Evolutionary conservation across 2,113 vertebrate genomes (phyloP), one percentile per base, ranked within the genome.

Genomic region (Bubo bubo): DNA sequence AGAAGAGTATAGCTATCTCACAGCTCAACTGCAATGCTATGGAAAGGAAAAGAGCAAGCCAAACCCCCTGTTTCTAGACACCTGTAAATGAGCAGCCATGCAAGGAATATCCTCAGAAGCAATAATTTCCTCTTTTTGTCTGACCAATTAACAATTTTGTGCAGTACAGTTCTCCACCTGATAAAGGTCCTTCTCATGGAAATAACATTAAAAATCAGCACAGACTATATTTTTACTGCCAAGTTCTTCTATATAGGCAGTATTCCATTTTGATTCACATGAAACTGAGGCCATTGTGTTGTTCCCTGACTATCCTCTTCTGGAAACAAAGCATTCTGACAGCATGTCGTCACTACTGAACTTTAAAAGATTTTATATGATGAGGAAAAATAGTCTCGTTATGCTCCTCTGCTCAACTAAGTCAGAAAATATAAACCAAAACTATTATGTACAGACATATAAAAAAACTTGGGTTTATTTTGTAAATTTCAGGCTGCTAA

Each of bases 181-280:
- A 83, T 52, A 63, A 93, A 85, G 32, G 12, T 67, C 18, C 30
- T 88, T 92, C 50, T 53, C 43, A 63, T 41, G 14, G 59, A 89
- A 92, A 88, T 39, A 74, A 76, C 41, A 73, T 75, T 88, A 86
- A 88, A 88, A 93, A 88, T 66, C 47, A 90, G 32, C 28, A 73
- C 20, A 60, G 73, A 56, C 19, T 72, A 9, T 34, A 68, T 55
- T 91, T 91, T 83, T 79, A 83, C 43, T 84, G 82, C 75, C 74
- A 94, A 45, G 43, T 81, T 89, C 24, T 79, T 68, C 80, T 59
- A 10, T 28, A 91, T 28, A 91, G n/a, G 49, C 67, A 58, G 37
- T 80, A 85, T 74, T 95, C 26, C 43, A 75, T 79, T 91, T 80
- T 91, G 92, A 94, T 86, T 97, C 76, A 62, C 41, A 55, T n/a